Base-by-base conservation (phyloP, 2,888 invertebrate genomes). In the Drosophila multiciliata region DNA sequence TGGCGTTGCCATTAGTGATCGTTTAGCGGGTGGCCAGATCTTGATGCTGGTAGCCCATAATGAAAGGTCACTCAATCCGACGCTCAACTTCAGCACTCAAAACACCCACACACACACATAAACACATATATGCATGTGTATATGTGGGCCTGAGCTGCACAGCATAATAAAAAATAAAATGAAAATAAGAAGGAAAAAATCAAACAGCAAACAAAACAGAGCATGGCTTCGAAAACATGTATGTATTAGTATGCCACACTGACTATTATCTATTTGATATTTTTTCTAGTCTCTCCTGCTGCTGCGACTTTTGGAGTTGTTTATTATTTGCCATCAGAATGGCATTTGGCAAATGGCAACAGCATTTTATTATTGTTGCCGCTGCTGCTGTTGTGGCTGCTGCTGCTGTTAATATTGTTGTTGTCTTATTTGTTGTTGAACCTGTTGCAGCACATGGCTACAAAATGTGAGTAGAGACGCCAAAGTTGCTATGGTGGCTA, bases 311-410 rank as follows among this genome's bases (percentile, higher is more conserved):
- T 65, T 62, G 57, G 57, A 23, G 60, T 57, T 63, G 63, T 23
- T 64, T 68, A 45, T 32, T 65, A 40, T 26, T 32, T 65, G 55
- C 23, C 66, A 64, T 55, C 60, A 68, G 50, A 77, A 66, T 85
- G 86, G 90, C 90, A 87, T 87, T 87, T 87, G 71, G 74, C 74
- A 80, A 87, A 87, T 87, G 86, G 86, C 90, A 90, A 75, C 77
- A 75, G 69, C 87, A 75, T 88, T 85, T 83, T 57, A 64, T 69
- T 78, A 61, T 73, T 63, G 53, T 57, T 55, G 64, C 38, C 78
- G 67, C 52, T 67, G 63, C 58, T 58, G 66, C 42, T 68, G 50
- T 8, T 42, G 52, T 53, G 26, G 54, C 11, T 68, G 50, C 12
- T 42, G 57, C 55, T 36, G 54, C 11, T 38, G 54, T 8, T 48